Evolutionary conservation across 2,113 vertebrate genomes (phyloP), one percentile per base, ranked within the genome.

Genomic region (Sitta europaea): DNA sequence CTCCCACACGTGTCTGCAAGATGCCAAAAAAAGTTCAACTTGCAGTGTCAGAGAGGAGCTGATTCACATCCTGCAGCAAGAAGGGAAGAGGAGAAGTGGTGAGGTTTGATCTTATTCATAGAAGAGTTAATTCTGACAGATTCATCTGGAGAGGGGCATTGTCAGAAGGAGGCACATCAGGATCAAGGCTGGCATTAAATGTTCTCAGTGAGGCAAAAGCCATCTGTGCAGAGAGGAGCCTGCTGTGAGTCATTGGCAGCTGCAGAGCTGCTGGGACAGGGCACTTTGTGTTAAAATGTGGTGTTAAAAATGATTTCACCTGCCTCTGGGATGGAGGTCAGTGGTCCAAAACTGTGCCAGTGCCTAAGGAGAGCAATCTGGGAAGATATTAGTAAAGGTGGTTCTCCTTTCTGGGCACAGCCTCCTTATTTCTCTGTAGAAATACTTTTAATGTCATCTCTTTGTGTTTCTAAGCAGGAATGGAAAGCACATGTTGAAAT

Each of bases 21-120:
- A 21, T 79, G 94, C 91, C 93, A 83, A 48, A 85, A 78, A 59
- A 70, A 74, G 50, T 81, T 92, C 33, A 93, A 65, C 24, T 61
- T 40, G 31, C 96, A 91, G 84, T 40, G 68, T 35, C 70, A 59
- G 77, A 92, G 85, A 82, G 88, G 83, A 85, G 80, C 65, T 78
- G 92, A 91, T 65, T 79, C 95, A 85, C 84, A n/a, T 87, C 92
- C 96, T 92, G 94, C 92, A 86, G 86, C 89, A 42, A 97, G 83
- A 11, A 94, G 50, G 83, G 90, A 74, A 65, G 86, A 90, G 47
- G 72, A 88, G 43, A 93, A 50, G 67, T 95, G 97, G 98, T 98
- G 54, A 90, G 98, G 97, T 71, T n/a, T 61, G 51, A 29, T 43
- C 2, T 2, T 31, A 3, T 51, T 84, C 47, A 9, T 3, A 11